Percentiles rank a stretch among this genome's conserved stretches.
These are phyloP conservation scores for Poeciliopsis gracilis DNA, from an alignment of 2,797 vertebrate genomes.

Conservation along the genomic window DNA sequence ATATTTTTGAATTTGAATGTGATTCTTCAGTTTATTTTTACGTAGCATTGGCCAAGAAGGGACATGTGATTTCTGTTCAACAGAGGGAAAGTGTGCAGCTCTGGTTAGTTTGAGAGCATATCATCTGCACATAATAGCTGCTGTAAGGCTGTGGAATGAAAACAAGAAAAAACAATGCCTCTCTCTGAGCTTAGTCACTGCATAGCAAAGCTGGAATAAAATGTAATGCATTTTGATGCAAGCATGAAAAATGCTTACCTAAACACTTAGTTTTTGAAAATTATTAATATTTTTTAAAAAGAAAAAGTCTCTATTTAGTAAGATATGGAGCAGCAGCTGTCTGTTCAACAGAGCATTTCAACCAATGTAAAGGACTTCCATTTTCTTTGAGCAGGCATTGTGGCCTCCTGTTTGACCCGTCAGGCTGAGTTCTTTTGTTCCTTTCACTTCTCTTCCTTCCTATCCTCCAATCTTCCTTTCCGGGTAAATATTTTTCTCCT, in stretches of 20 bases:
- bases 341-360: conserved; percentile 45
- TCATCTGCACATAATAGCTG: neutral
- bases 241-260: conserved; percentile 30
- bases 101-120: neutral
- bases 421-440: conserved; percentile 21
- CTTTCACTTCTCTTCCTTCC: conserved; percentile 31
- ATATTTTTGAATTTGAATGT: neutral
- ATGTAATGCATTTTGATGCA: conserved; percentile 37
- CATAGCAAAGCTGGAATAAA: conserved; percentile 48
- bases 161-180: conserved; percentile 2
- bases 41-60: neutral
- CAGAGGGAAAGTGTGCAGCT: neutral
- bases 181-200: conserved; percentile 42
- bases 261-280: conserved; percentile 37
- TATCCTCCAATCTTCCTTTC: conserved; percentile 31
- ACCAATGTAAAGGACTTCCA: conserved; percentile 28
- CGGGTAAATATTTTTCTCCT: conserved; percentile 19
- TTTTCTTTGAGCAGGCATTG: conserved; percentile 27
- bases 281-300: conserved; percentile 42
- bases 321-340: conserved; percentile 33
- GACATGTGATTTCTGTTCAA: neutral
- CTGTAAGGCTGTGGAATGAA: neutral
- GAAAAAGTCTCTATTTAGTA: conserved; percentile 35
- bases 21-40: neutral
- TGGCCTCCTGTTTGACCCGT: conserved; percentile 30